Evolutionary conservation across 2,797 vertebrate genomes (phyloP), one percentile per base, ranked within the genome.

Genomic region (Pyrrhura leucotis): DNA sequence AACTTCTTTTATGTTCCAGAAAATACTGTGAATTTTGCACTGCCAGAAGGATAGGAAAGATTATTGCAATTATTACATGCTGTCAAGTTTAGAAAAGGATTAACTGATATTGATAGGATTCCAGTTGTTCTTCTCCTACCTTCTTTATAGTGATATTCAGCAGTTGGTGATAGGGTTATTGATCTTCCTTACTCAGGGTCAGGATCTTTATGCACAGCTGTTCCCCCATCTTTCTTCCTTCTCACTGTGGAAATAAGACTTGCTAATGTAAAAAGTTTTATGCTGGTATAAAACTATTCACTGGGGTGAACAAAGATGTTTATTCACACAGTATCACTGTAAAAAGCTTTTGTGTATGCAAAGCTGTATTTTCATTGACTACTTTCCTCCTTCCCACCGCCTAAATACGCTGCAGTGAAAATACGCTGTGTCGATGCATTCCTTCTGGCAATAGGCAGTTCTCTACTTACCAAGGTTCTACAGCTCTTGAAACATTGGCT

Each of bases 361-460:
- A 51, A 90, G 48, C 67, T 76, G 73, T 67, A 33, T 83, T 93
- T 79, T 82, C 71, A 67, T 37, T 79, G 65, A 63, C 71, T 59
- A 0, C 54, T 79, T 88, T 63, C 29, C 20, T 89, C 62, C 71
- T 89, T 40, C 47, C 40, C 42, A 58, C 16, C 12, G 22, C 35
- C 82, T 69, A 58, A 88, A 66, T 75, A 26, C 2, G n/a, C 74
- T 92, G 76, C 0, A 1, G 53, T 86, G 73, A 67, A 84, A 93
- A 84, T 35, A 26, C 0, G n/a, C 94, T 90, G 89, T 93, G 82
- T 80, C 4, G 3, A 9, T 61, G 56, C 28, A 1, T 96, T 95
- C 94, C 63, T 91, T 84, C 86, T 96, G 94, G 94, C 92, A 92
- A 4, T 90, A 82, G 69, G 51, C 72, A 93, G 61, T 86, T 74